Evolutionary conservation across 2,888 invertebrate species (phyloP), one percentile per base, ranked within the genome.

Genomic region (Bugula neritina): DNA sequence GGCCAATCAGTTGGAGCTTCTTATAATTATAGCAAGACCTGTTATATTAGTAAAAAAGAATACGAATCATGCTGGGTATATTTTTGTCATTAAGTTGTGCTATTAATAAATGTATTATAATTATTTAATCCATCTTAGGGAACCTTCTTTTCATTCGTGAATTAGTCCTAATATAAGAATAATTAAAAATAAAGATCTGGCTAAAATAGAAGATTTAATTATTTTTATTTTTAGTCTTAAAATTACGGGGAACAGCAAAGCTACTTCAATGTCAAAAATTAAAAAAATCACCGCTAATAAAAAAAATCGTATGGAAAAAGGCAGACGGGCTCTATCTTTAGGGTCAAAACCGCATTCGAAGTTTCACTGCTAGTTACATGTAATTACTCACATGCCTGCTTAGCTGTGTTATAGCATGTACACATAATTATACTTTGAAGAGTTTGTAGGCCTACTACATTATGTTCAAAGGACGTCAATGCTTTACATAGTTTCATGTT

Each of bases 181-280:
- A 75, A 82, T 17, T 74, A 87, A 77, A 80, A 88, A 86, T 10
- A 43, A 10, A 10, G 17, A 43, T 5, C 10, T 10, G 43, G 43
- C 43, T 43, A 17, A 43, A 78, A 86, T 3, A 35, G 34, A 23
- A 2, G 17, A 57, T 43, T 71, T 43, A 31, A 71, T 13, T 13
- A 29, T 63, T 72, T 17, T 55, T 17, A 55, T 55, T 55, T n/a
- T 55, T 55, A 55, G 55, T 55, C 25, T n/a, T 13, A 55, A 17
- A 55, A 55, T 55, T 72, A 89, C 84, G 0, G 89, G 89, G 0
- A 90, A 80, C 80, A 90, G 84, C 81, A 90, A 77, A 0, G 88
- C 87, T 85, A 90, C 89, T 88, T 90, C 90, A 74, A 90, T 87
- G 86, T 90, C 90, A 87, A 90, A 90, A 86, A 90, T 89, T 87